Base-by-base conservation (phyloP, 2,888 invertebrate species). In the Tuberolachnus salignus region DNA sequence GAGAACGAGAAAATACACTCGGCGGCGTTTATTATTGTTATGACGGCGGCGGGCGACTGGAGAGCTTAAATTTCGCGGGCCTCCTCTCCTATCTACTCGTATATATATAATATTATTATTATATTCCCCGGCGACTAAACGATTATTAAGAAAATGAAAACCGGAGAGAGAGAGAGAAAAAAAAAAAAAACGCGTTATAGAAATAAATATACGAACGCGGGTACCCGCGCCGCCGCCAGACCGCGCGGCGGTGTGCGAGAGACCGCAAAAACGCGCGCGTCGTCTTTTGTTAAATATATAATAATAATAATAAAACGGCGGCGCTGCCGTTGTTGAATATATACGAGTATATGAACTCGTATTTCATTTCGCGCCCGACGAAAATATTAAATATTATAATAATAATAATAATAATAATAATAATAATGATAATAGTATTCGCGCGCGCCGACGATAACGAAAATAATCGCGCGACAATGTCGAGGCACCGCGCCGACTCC, bases 131-230 rank as follows among this genome's bases (percentile, higher is more conserved):
- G 75, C 19, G 75, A 78, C 67, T 78, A 67, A 78, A 78, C 34
- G 57, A 59, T 67, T 78, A 78, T 78, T 78, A 78, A 67, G 75
- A 78, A 78, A 78, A 78, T 78, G 75, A 78, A 78, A 78, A 67
- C 59, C 19, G 44, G 26, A 59, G 67, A 59, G 51, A 67, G n/a
- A n/a, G n/a, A n/a, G n/a, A n/a, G n/a, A n/a, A n/a, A n/a, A n/a
- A n/a, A n/a, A n/a, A n/a, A n/a, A n/a, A 67, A 67, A 78, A 78
- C 21, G 19, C 49, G 34, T 44, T n/a, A n/a, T n/a, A n/a, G n/a
- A n/a, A n/a, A n/a, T n/a, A n/a, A n/a, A 64, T 3, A 42, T 63
- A 11, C 23, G 49, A 51, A 51, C 34, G 21, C 16, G 49, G 8
- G 42, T 70, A 19, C 23, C 19, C 19, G 14, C 3, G 13, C 13